Percentiles rank a stretch among this genome's conserved stretches.
These are phyloP conservation scores for Cyrtonyx montezumae DNA, from an alignment of 2,113 vertebrate species.

Conservation along the genomic window DNA sequence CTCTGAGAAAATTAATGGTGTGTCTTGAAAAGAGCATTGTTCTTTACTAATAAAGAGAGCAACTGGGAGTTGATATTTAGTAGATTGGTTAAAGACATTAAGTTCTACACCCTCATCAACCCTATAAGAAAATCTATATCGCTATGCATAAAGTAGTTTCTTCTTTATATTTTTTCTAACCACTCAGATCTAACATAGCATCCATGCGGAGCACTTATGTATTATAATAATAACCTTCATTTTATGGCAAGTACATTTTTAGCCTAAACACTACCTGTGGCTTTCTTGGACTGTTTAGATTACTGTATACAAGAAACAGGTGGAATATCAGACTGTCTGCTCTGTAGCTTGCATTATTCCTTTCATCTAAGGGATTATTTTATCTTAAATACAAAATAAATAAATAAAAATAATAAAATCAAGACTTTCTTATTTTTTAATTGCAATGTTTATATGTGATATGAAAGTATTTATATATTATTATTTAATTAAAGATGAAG, in stretches of 20 bases:
- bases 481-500: neutral
- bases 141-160: neutral
- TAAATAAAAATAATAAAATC: neutral
- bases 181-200: neutral
- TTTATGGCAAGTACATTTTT: neutral
- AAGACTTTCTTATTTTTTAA: neutral
- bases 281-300: neutral
- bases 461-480: neutral
- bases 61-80: neutral
- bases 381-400: neutral
- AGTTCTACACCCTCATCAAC: neutral
- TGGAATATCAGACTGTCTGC: neutral
- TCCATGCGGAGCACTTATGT: neutral
- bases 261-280: neutral
- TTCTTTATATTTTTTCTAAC: neutral
- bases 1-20: neutral
- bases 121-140: neutral
- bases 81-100: neutral
- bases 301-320: neutral
- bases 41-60: neutral
- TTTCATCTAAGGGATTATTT: neutral
- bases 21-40: neutral
- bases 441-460: neutral
- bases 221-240: neutral
- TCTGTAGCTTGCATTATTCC: neutral